These are phyloP conservation scores for Solen grandis DNA, from an alignment of 1,140 invertebrate genomes.

Conservation along the genomic window DNA sequence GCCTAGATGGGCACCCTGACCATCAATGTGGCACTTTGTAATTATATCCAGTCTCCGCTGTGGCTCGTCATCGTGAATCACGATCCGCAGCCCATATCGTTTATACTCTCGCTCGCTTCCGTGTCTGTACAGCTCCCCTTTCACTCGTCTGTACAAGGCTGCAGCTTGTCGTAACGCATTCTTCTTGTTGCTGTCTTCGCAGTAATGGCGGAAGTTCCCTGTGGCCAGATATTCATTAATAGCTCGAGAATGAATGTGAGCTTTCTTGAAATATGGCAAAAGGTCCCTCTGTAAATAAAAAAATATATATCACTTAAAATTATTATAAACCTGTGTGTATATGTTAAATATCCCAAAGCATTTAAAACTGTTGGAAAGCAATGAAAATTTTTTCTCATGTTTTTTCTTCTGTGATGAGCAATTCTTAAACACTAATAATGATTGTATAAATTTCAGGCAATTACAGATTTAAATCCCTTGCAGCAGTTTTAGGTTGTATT, in stretches of 20 bases:
- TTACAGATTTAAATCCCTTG: too few relatives aligned
- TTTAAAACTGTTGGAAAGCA: too few relatives aligned
- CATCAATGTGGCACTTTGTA: conserved; percentile 35
- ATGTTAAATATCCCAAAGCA: too few relatives aligned
- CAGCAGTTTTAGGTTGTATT: too few relatives aligned
- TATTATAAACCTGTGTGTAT: too few relatives aligned
- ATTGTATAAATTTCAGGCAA: too few relatives aligned
- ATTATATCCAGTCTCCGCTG: conserved; percentile 37
- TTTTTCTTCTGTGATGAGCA: too few relatives aligned
- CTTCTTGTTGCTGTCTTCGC: conserved; percentile 31
- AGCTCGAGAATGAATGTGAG: conserved; percentile 29
- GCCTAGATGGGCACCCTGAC: conserved; percentile 26
- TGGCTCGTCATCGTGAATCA: conserved; percentile 43
- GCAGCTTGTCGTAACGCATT: conserved; percentile 38
- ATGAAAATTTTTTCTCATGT: too few relatives aligned
- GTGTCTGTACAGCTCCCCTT: conserved; percentile 36
- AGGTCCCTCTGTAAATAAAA: neutral
- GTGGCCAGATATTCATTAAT: conserved; percentile 40
- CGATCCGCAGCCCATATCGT: conserved; percentile 32
- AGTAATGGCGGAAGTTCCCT: conserved; percentile 2
- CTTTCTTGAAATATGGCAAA: conserved; percentile 32
- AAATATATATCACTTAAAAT: too few relatives aligned
- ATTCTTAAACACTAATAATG: too few relatives aligned
- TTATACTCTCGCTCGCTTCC: conserved; percentile 41
- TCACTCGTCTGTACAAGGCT: conserved; percentile 32